These are phyloP conservation scores for Beris chalybata DNA, from an alignment of 2,888 invertebrate species.

Conservation along the genomic window DNA sequence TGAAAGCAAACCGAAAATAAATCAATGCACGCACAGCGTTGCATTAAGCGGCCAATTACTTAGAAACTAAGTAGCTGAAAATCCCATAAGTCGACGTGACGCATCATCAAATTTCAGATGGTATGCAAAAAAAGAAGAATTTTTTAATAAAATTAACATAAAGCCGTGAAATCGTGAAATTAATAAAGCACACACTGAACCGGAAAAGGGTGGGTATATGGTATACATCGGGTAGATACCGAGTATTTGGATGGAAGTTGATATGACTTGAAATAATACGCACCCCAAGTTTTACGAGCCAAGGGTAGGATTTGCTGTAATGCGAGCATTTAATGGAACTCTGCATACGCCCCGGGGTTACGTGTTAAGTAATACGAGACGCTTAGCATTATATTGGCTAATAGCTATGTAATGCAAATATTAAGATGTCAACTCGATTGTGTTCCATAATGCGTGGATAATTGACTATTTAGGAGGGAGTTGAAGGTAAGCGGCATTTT, in stretches of 20 bases:
- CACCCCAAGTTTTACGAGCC: constrained; percentile 24
- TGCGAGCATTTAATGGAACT: constrained; percentile 34
- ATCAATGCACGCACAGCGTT: not conserved
- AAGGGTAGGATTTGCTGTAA: constrained; percentile 33
- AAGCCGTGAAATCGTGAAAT: constrained; percentile 39
- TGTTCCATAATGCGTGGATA: constrained; percentile 33
- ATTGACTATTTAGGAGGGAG: constrained; percentile 18
- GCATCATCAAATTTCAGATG: constrained; percentile 36
- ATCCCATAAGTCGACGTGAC: constrained; percentile 34
- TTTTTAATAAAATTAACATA: constrained; percentile 38
- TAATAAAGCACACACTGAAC: constrained; percentile 31
- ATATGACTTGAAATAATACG: constrained; percentile 7
- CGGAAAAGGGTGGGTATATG: not conserved
- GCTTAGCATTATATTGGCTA: constrained; percentile 28
- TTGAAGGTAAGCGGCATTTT: not conserved
- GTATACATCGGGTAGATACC: not conserved
- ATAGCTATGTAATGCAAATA: constrained; percentile 39
- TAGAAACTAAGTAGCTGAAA: constrained; percentile 34
- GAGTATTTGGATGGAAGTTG: not conserved
- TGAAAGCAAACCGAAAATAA: not conserved
- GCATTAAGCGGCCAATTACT: constrained; percentile 35
- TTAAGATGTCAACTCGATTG: constrained; percentile 36
- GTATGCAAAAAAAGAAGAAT: constrained; percentile 33
- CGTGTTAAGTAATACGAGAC: constrained; percentile 36
- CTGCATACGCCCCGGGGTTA: constrained; percentile 21